A percentile compares a stretch with the other conserved stretches of the same genome.
Evolutionary conservation across 2,113 vertebrate species (phyloP).

Genomic region (Crypturellus undulatus): DNA sequence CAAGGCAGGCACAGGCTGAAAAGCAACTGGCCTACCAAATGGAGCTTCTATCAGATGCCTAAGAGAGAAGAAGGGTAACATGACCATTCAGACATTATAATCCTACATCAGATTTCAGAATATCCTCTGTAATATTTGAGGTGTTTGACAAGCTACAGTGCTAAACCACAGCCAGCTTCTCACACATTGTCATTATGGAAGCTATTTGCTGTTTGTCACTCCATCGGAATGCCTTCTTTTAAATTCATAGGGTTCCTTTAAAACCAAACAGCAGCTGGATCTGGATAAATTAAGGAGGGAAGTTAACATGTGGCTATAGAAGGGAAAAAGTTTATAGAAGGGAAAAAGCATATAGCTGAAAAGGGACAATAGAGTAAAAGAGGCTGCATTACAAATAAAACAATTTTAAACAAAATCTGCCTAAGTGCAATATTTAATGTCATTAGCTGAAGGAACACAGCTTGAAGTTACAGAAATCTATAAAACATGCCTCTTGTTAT

Average conservation of each 20-base stretch:
- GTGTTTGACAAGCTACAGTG: background rate
- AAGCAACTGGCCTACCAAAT: background rate
- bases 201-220: background rate
- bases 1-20: background rate
- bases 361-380: background rate
- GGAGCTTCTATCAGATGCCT: background rate
- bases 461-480: slow-evolving; percentile 15
- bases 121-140: background rate
- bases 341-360: background rate
- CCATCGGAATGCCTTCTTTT: background rate
- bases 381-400: background rate
- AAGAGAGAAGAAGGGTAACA: background rate
- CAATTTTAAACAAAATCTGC: background rate
- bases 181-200: background rate
- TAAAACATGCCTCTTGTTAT: slow-evolving; percentile 35
- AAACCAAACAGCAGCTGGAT: background rate
- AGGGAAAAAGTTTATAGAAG: background rate
- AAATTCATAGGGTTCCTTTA: background rate
- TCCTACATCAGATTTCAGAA: background rate
- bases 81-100: background rate
- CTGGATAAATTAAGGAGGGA: background rate
- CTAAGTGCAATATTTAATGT: slow-evolving; percentile 36
- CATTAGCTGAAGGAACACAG: slow-evolving; percentile 24
- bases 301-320: background rate
- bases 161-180: background rate